phyloP scores from a whole-genome alignment of 2,888 invertebrate species.

The Sminthurinus aureus region DNA sequence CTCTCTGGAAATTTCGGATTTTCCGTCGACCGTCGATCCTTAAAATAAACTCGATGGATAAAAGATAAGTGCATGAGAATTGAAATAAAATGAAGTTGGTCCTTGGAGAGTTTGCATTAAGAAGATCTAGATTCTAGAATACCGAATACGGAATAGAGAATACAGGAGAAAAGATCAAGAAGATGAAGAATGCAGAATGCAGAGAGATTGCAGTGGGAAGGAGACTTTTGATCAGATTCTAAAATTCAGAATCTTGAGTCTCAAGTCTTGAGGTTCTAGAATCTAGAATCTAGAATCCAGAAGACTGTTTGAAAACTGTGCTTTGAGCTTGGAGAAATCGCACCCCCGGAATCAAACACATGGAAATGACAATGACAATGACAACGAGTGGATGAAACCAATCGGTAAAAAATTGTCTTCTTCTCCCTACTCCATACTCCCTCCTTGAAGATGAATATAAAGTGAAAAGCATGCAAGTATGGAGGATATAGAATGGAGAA shows the following conservation, averaged over 20 bases:
- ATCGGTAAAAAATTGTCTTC: neutral
- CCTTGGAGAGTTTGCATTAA: neutral
- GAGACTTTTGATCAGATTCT: neutral
- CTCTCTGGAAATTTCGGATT: neutral
- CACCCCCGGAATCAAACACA: neutral
- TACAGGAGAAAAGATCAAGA: too few relatives aligned
- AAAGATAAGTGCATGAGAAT: neutral
- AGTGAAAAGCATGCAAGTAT: neutral
- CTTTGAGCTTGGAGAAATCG: too few relatives aligned
- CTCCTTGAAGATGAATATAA: neutral
- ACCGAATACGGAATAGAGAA: too few relatives aligned
- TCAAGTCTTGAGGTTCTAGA: too few relatives aligned
- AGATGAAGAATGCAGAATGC: too few relatives aligned
- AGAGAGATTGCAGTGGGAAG: neutral
- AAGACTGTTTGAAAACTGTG: too few relatives aligned
- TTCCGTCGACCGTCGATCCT: neutral
- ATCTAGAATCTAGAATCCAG: too few relatives aligned
- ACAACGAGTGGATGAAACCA: neutral
- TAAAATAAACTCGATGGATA: neutral
- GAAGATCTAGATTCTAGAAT: too few relatives aligned
- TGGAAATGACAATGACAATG: neutral
- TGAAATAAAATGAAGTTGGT: neutral
- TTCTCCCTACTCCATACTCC: too few relatives aligned
- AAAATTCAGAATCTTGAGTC: neutral
- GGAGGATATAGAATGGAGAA: too few relatives aligned